phyloP scores from a whole-genome alignment of 2,888 invertebrate genomes.

The Heteromyza rotundicornis region DNA sequence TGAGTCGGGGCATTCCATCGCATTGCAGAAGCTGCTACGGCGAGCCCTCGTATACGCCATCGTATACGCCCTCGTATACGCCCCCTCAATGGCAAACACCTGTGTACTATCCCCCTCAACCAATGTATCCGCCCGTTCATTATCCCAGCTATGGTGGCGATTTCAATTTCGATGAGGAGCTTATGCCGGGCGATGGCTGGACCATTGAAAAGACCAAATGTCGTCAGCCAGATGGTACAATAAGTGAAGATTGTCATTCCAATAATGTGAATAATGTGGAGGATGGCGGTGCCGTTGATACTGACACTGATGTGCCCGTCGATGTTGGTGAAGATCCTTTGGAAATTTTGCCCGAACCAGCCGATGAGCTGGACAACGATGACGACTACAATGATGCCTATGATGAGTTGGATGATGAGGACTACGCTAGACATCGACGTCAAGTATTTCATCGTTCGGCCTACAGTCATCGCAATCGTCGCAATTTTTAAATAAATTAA shows the following conservation, averaged over 20 bases:
- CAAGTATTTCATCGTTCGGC: constrained; percentile 40
- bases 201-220: constrained; percentile 40
- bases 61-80: background rate
- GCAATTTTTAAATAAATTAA: no score
- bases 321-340: background rate
- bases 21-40: constrained; percentile 36
- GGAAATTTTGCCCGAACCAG: constrained; percentile 3
- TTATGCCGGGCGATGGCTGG: constrained; percentile 25
- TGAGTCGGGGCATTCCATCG: constrained; percentile 39
- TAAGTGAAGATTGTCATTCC: constrained; percentile 32
- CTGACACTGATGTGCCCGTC: background rate
- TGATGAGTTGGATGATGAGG: constrained; percentile 25
- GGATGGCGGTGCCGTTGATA: constrained; percentile 19
- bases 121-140: background rate
- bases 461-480: constrained; percentile 40
- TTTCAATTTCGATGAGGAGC: constrained; percentile 13
- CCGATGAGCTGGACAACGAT: constrained; percentile 7
- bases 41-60: background rate
- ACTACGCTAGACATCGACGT: constrained; percentile 28
- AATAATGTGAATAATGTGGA: background rate
- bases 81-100: background rate
- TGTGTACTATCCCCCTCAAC: constrained; percentile 4
- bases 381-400: constrained; percentile 15
- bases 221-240: constrained; percentile 31
- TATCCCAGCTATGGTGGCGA: constrained; percentile 11